phyloP scores from a whole-genome alignment of 2,888 invertebrate genomes.

The Drosophila histrio region DNA sequence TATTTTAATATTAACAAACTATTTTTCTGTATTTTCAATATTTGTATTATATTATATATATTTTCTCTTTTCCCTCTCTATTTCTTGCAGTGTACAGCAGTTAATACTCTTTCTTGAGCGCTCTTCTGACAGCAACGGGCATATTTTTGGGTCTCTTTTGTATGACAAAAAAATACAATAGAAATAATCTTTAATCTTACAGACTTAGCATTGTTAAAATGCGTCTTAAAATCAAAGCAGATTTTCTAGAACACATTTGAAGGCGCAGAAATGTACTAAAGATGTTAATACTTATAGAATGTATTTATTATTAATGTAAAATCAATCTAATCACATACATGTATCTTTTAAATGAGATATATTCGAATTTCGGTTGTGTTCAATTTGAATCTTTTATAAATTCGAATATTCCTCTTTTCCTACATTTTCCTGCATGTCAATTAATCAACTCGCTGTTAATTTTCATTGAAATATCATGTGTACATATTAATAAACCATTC shows the following conservation, averaged over 20 bases:
- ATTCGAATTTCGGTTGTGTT: not conserved
- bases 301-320: not conserved
- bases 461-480: constrained; percentile 37
- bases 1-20: not conserved
- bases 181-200: constrained; percentile 3
- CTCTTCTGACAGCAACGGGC: constrained; percentile 43
- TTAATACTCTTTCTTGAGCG: not conserved
- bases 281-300: not conserved
- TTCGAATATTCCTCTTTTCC: not conserved
- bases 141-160: constrained; percentile 39
- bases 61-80: no score
- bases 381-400: not conserved
- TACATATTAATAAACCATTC: constrained; percentile 56
- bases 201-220: constrained; percentile 6
- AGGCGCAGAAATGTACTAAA: not conserved
- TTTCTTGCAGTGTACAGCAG: constrained; percentile 7
- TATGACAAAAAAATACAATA: not conserved
- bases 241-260: not conserved
- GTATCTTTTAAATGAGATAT: not conserved
- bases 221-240: constrained; percentile 5
- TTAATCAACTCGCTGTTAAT: constrained; percentile 53
- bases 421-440: constrained; percentile 26
- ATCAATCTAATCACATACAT: not conserved
- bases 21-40: not conserved
- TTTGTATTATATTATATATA: not conserved